Base-by-base conservation (phyloP, 2,113 vertebrate genomes). In the Candoia aspera region DNA sequence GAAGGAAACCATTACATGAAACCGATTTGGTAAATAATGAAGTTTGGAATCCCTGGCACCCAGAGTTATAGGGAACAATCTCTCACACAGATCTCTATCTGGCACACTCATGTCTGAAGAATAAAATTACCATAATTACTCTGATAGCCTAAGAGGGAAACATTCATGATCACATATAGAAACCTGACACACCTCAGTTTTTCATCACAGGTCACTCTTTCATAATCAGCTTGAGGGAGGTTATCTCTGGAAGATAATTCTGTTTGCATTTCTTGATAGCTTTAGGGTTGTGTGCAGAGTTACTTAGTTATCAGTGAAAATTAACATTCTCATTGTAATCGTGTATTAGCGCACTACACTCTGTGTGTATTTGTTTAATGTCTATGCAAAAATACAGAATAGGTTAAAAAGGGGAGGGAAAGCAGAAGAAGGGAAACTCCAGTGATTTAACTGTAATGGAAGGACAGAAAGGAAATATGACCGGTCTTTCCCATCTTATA, bases 101-200 rank as follows among this genome's bases (percentile, higher is more conserved):
- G 8, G 94, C 86, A 29, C 92, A 92, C 49, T 92, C 62, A 93
- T 92, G 83, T 92, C 92, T 90, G 91, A 68, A 94, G 58, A 96
- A 90, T 64, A 95, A 73, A 0, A 1, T 29, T 37, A 86, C 59
- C 84, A 57, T 94, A 92, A 94, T 90, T 92, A 59, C 29, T 26
- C 4, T 90, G 92, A 96, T 93, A 94, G 93, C 92, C 87, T 91
- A 68, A 86, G 37, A 84, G 57, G 42, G 29, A 88, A 89, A 84
- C 42, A 60, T 59, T 88, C 68, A 33, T 19, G 58, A 92, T 88
- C 96, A 96, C 91, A 95, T 92, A 91, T 89, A 96, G 93, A 95
- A 96, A 95, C 94, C 92, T 95, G 94, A 95, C 94, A 96, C 95
- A 95, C 96, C 95, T 94, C 94, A 55, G 91, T 93, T 87, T 93